Percentiles rank a stretch among this genome's conserved stretches.
These are phyloP conservation scores for Aleiodes alternator DNA, from an alignment of 2,888 invertebrate genomes.

Conservation along the genomic window DNA sequence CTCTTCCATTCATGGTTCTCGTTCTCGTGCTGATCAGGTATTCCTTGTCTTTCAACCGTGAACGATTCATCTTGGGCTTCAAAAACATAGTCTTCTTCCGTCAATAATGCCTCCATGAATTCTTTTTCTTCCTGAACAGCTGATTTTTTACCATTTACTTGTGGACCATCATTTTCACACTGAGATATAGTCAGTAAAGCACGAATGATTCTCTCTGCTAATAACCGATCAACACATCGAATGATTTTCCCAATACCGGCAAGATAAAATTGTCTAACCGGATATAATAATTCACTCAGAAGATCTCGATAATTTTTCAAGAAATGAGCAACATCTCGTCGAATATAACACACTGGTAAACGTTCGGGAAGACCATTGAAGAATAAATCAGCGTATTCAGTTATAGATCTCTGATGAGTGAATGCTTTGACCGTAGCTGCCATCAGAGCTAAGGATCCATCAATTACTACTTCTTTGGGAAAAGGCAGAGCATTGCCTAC, in stretches of 20 bases:
- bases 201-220: not conserved
- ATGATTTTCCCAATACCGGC: not conserved
- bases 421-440: not conserved
- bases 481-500: not conserved
- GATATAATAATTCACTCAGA: not conserved
- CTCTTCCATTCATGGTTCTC: not conserved
- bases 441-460: slow-evolving; percentile 1
- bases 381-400: not conserved
- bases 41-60: not conserved
- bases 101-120: not conserved
- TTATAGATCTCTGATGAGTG: not conserved
- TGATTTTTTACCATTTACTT: slow-evolving; percentile 5
- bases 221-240: not conserved
- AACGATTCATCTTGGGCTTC: not conserved
- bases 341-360: not conserved
- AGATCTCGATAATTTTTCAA: not conserved
- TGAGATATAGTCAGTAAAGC: slow-evolving; percentile 3
- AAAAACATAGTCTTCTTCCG: not conserved
- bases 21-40: not conserved
- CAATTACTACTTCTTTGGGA: not conserved
- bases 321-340: not conserved
- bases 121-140: not conserved
- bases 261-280: not conserved
- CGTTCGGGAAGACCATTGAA: not conserved
- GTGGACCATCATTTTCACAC: slow-evolving; percentile 10